These are phyloP conservation scores for Herpailurus yagouaroundi DNA, from an alignment of 2,113 vertebrate species.

Conservation along the genomic window DNA sequence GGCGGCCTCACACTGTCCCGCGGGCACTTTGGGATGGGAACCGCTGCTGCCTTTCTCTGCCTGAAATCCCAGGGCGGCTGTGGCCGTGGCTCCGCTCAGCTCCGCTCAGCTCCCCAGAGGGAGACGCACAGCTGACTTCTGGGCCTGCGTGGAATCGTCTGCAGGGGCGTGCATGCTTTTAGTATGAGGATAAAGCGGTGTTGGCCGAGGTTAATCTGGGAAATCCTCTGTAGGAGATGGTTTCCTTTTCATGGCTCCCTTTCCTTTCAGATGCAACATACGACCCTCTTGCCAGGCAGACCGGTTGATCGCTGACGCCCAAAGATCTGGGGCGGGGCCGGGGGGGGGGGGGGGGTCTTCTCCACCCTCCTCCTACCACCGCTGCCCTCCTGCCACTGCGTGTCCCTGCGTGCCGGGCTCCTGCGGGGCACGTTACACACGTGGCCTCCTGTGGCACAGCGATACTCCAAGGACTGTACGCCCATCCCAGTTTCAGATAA, in stretches of 20 bases:
- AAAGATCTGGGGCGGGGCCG: not conserved
- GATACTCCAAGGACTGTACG: too few relatives aligned
- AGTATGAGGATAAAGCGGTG: not conserved
- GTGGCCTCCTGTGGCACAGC: not conserved
- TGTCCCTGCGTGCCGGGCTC: rapidly evolving
- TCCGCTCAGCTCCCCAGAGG: not conserved
- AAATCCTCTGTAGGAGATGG: not conserved
- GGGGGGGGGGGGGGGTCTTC: not conserved
- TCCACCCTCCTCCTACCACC: too few relatives aligned
- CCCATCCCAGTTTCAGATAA: not conserved
- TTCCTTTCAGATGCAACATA: not conserved
- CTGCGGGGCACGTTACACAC: not conserved
- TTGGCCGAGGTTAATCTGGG: not conserved
- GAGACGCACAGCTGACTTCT: not conserved
- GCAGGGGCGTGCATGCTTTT: slow-evolving; percentile 56
- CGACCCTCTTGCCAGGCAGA: not conserved
- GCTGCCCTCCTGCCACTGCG: rapidly evolving
- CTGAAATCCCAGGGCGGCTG: slow-evolving; percentile 58
- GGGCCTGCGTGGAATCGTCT: slow-evolving; percentile 22
- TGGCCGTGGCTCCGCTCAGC: not conserved
- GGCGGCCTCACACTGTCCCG: slow-evolving; percentile 13
- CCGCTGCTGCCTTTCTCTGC: not conserved
- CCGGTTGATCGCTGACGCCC: not conserved
- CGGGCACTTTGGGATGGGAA: not conserved
- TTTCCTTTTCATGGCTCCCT: not conserved